These are phyloP conservation scores for Lasioglossum oenotherae DNA, from an alignment of 2,888 invertebrate genomes.

Conservation along the genomic window DNA sequence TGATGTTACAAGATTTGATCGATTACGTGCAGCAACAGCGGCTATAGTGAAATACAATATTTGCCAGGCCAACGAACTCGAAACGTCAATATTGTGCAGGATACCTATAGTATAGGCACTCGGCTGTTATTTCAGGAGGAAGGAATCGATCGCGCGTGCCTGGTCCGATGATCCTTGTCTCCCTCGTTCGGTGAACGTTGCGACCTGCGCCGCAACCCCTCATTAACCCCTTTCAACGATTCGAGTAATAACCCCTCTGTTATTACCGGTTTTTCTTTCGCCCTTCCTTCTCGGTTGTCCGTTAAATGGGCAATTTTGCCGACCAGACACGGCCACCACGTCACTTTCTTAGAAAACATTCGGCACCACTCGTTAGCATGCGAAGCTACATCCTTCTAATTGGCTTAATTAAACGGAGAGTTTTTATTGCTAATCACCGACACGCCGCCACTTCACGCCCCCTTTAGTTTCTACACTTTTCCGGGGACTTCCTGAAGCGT, in stretches of 20 bases:
- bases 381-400: conserved; percentile 61
- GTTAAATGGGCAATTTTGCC: conserved; percentile 47
- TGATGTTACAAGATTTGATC: conserved; percentile 19
- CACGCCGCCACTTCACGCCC: conserved; percentile 35
- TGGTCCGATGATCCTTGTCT: conserved; percentile 53
- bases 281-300: conserved; percentile 41
- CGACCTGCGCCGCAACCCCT: conserved; percentile 71
- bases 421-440: conserved; percentile 65
- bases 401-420: conserved; percentile 67
- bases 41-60: conserved; percentile 29
- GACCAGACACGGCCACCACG: conserved; percentile 56
- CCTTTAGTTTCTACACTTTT: conserved; percentile 11
- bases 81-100: conserved; percentile 48
- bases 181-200: conserved; percentile 36
- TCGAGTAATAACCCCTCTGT: conserved; percentile 59
- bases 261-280: conserved; percentile 47
- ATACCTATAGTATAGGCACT: conserved; percentile 25
- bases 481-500: not conserved
- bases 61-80: conserved; percentile 49
- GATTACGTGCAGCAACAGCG: conserved; percentile 33
- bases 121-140: conserved; percentile 44
- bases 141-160: conserved; percentile 60
- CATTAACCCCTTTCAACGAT: conserved; percentile 75
- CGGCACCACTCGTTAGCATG: conserved; percentile 67
- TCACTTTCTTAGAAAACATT: conserved; percentile 73